Percentiles rank a stretch among this genome's conserved stretches.
Conservation (phyloP, 2,797 vertebrate species). For the Tolypeutes matacus region DNA sequence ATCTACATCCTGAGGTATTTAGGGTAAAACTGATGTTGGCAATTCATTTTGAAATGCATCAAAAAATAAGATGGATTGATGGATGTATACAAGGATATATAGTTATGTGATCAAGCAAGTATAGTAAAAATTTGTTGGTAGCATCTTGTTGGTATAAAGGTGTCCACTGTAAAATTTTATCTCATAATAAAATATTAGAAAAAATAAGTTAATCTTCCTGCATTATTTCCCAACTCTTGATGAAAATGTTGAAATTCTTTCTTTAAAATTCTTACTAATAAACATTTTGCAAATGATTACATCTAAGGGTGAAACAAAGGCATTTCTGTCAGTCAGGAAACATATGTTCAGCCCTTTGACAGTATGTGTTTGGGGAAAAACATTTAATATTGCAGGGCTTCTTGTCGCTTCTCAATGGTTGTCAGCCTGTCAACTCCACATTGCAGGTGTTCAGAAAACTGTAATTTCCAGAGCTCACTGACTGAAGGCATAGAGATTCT, state of each 20-base stretch:
- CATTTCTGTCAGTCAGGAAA: conserved; percentile 45
- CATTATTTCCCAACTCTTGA: neutral
- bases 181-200: neutral
- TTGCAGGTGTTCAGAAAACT: conserved; percentile 54
- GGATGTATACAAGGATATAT: neutral
- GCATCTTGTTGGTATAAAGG: neutral
- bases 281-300: conserved; percentile 14
- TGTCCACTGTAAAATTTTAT: neutral
- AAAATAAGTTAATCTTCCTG: neutral
- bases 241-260: conserved; percentile 1
- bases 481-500: neutral
- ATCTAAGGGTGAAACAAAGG: neutral
- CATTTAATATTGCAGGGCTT: conserved; percentile 46
- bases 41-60: conserved; percentile 13
- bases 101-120: neutral
- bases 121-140: neutral
- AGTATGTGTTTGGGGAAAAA: neutral
- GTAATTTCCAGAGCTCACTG: conserved; percentile 62
- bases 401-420: conserved; percentile 54
- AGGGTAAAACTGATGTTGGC: neutral
- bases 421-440: conserved; percentile 58
- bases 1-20: neutral
- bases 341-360: conserved; percentile 53
- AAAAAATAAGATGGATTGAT: neutral
- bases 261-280: neutral